Percentiles rank a stretch among this genome's conserved stretches.
These are phyloP conservation scores for Aplysia californica DNA, from an alignment of 1,140 invertebrate genomes.

Conservation along the genomic window DNA sequence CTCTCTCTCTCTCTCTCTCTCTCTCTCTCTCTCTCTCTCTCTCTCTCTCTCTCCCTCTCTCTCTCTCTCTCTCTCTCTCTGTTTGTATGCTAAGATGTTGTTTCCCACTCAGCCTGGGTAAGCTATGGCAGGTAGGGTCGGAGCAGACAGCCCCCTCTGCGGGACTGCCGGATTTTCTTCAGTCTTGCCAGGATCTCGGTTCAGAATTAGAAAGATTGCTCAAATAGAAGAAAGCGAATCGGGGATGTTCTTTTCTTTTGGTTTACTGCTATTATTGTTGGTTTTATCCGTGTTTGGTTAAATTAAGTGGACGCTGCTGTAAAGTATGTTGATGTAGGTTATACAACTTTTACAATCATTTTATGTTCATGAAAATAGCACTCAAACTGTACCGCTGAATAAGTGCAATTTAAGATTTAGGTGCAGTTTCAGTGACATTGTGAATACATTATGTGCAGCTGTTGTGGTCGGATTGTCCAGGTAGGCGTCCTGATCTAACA, in stretches of 20 bases:
- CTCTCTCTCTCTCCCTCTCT: conserved; percentile 2
- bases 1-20: neutral
- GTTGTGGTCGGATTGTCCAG: too few species aligned
- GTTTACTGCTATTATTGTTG: too few species aligned
- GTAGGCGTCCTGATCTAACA: too few species aligned
- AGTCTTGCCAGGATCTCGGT: neutral
- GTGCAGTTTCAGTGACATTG: too few species aligned
- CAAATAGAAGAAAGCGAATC: neutral
- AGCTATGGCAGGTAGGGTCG: neutral
- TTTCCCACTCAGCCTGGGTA: neutral
- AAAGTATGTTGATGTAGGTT: too few species aligned
- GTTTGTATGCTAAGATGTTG: neutral
- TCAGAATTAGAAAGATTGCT: neutral
- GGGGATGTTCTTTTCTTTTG: neutral
- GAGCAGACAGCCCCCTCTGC: neutral
- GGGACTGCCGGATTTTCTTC: neutral
- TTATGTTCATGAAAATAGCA: too few species aligned
- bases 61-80: neutral
- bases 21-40: neutral
- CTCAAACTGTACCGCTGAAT: too few species aligned
- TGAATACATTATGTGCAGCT: too few species aligned
- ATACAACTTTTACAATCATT: too few species aligned
- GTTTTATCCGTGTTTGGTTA: too few species aligned
- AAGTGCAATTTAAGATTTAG: too few species aligned
- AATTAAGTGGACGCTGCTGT: too few species aligned